phyloP scores from a whole-genome alignment of 2,113 vertebrate species.

The Monarcha castaneiventris region DNA sequence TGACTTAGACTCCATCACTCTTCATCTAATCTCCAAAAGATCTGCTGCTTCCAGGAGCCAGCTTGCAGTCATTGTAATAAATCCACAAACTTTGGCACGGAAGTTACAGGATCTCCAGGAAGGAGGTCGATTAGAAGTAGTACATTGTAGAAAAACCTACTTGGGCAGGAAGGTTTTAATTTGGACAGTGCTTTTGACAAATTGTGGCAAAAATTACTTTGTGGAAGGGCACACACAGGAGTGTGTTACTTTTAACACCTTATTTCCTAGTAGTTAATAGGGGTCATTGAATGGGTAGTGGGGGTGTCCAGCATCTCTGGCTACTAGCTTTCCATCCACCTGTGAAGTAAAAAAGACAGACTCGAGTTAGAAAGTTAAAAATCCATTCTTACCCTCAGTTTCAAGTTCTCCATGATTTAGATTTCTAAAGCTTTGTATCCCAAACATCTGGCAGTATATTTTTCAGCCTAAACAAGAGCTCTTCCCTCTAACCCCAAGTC shows the following conservation, averaged over 20 bases:
- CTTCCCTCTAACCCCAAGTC: neutral
- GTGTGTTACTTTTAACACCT: neutral
- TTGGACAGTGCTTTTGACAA: neutral
- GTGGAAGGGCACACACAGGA: neutral
- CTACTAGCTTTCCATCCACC: slow-evolving; percentile 83
- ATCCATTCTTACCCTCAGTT: neutral
- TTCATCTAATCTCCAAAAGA: neutral
- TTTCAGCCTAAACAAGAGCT: neutral
- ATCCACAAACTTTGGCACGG: neutral
- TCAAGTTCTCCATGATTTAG: neutral
- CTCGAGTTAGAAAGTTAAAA: neutral
- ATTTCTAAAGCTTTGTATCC: neutral
- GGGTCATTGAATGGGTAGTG: slow-evolving; percentile 93
- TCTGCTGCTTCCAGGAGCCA: neutral
- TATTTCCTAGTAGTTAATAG: slow-evolving; percentile 74
- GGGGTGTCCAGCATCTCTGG: slow-evolving; percentile 91
- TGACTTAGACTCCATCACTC: neutral
- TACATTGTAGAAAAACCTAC: neutral
- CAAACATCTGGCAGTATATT: neutral
- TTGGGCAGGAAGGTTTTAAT: neutral
- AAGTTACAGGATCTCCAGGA: neutral
- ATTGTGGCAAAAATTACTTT: neutral
- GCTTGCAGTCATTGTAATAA: neutral
- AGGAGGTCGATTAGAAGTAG: neutral
- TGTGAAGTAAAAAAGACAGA: slow-evolving; percentile 68